A percentile compares a stretch with the other conserved stretches of the same genome.
Conservation (phyloP, 2,113 vertebrate genomes). For the Pholis gunnellus region DNA sequence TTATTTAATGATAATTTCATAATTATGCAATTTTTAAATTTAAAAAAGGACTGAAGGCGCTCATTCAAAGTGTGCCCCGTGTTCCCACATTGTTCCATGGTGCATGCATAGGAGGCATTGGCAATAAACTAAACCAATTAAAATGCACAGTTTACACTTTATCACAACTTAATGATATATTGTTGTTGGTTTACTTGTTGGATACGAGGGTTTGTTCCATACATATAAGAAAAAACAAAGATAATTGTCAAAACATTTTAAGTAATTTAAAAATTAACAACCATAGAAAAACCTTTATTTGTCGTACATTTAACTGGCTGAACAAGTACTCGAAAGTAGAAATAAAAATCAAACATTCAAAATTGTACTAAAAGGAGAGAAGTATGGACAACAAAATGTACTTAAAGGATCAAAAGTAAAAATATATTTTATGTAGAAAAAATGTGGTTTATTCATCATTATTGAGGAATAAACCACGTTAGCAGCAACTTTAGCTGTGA, state of each 20-base stretch:
- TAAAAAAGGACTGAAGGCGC: conserved; percentile 9
- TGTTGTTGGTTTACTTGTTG: neutral
- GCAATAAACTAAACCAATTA: neutral
- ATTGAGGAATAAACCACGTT: neutral
- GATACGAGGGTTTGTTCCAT: neutral
- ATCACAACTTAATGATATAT: neutral
- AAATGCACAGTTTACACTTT: neutral
- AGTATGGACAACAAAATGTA: neutral
- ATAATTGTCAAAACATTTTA: neutral
- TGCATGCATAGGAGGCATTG: neutral
- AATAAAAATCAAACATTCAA: neutral
- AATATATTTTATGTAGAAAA: neutral
- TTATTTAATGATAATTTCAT: conserved; percentile 27
- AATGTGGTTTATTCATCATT: too few relatives aligned
- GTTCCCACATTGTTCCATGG: neutral
- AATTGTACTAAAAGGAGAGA: neutral
- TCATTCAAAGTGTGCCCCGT: neutral
- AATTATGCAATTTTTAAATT: conserved; percentile 15
- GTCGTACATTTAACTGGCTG: neutral
- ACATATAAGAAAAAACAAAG: neutral
- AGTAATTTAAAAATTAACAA: neutral
- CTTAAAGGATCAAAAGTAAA: neutral
- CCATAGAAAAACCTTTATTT: neutral
- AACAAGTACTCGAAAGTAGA: neutral
- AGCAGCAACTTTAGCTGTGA: neutral